Evolutionary conservation across 2,797 vertebrate species (phyloP).

Genomic region (Crocidura indochinensis): DNA sequence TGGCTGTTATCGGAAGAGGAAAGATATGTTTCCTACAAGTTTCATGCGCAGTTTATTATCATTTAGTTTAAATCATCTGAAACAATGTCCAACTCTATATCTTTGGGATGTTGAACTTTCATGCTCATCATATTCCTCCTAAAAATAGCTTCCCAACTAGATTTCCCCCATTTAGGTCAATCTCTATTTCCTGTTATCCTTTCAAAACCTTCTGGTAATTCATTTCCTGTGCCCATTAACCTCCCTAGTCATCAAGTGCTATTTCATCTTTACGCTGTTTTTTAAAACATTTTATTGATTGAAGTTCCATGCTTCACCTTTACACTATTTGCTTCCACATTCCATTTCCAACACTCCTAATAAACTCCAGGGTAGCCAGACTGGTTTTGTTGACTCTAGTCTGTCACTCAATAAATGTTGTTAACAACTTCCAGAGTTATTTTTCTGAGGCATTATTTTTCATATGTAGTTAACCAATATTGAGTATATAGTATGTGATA

Average conservation of each 20-base stretch:
- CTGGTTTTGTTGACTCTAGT: neutral
- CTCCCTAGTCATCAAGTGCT: slow-evolving; percentile 3
- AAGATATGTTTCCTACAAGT: slow-evolving; percentile 1
- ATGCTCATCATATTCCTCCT: slow-evolving; percentile 1
- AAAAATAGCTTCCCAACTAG: neutral
- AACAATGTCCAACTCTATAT: neutral
- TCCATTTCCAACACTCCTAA: slow-evolving; percentile 8
- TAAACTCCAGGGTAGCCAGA: neutral
- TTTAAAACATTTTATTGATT: no score
- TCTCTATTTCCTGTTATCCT: neutral
- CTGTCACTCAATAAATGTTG: slow-evolving; percentile 2
- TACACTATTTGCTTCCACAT: neutral
- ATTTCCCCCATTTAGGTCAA: slow-evolving; percentile 7
- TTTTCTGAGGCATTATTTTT: neutral
- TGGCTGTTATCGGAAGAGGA: neutral
- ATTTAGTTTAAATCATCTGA: slow-evolving; percentile 4
- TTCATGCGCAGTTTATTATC: neutral
- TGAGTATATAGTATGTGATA: neutral
- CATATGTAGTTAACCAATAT: neutral
- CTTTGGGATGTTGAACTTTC: slow-evolving; percentile 45
- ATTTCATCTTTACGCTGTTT: slow-evolving; percentile 14
- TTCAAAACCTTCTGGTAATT: slow-evolving; percentile 4
- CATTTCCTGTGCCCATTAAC: neutral
- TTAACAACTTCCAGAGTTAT: neutral
- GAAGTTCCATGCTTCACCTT: no score